Percentiles rank a stretch among this genome's conserved stretches.
These are phyloP conservation scores for Cryptus viduatorius DNA, from an alignment of 2,888 invertebrate genomes.

Conservation along the genomic window DNA sequence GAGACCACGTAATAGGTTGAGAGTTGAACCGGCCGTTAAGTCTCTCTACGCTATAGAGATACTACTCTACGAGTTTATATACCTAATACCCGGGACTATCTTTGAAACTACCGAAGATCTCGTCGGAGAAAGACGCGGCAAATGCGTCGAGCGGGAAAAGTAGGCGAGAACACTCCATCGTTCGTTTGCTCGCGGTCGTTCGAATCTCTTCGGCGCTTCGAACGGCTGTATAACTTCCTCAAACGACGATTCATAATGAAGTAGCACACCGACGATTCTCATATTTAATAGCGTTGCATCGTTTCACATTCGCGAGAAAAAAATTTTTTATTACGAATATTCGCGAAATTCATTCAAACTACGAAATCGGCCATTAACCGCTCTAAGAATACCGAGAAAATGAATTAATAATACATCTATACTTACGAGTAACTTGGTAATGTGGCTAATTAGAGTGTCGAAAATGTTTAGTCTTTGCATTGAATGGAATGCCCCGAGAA, in stretches of 20 bases:
- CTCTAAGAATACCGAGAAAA: not conserved
- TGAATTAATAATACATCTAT: not conserved
- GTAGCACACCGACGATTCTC: conserved; percentile 11
- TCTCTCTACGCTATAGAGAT: conserved; percentile 4
- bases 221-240: conserved; percentile 9
- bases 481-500: conserved; percentile 21
- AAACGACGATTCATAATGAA: conserved; percentile 45
- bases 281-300: conserved; percentile 10
- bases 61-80: not conserved
- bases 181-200: not conserved
- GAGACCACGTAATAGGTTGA: conserved; percentile 80
- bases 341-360: conserved; percentile 16
- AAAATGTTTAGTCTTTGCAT: not conserved
- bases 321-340: conserved; percentile 41
- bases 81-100: not conserved
- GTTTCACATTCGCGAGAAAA: conserved; percentile 38
- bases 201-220: not conserved
- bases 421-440: not conserved
- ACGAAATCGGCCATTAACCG: not conserved
- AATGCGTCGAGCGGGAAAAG: conserved; percentile 56
- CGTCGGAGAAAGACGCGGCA: conserved; percentile 41
- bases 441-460: conserved; percentile 3
- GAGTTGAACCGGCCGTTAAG: conserved; percentile 72
- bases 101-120: conserved; percentile 46
- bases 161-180: conserved; percentile 52